Base-by-base conservation (phyloP, 2,888 invertebrate species). In the Hyposoter didymator region DNA sequence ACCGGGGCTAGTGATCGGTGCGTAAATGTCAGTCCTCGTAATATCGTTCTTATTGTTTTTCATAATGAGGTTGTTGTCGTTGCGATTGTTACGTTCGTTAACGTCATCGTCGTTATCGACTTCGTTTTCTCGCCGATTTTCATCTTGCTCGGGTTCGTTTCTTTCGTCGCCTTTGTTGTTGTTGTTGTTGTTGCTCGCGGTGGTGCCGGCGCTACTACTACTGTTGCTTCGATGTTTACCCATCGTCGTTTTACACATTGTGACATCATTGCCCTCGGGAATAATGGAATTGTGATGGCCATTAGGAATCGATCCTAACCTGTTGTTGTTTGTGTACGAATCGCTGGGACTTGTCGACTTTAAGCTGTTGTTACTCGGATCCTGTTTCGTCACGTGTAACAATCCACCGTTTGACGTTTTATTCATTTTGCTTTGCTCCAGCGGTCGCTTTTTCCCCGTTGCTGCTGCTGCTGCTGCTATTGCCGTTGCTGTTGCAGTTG, bases 1-100 rank as follows among this genome's bases (percentile, higher is more conserved):
- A 64, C 96, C 96, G 4, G 96, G 96, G 90, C 97, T 96, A 8
- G 96, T 95, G 5, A 95, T 89, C n/a, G 94, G 93, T 80, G 91
- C 91, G 85, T 92, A 93, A 22, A 93, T 87, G 10, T 93, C 92
- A 7, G 45, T 79, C 80, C 84, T 80, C 32, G 67, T 84, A 1
- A 73, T 19, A 10, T 78, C 73, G 22, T 78, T 83, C 17, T 80
- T 81, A 14, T 75, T 80, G 39, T 73, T 74, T 12, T 67, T 86
- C 1, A 74, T 69, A 3, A 59, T 17, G 7, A 55, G 19, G 2
- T 72, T 47, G 6, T 22, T 45, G 49, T 73, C 64, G 35, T 79
- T 49, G 19, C 62, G 52, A 17, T 64, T 52, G 39, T 69, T 67
- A 2, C 70, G 72, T 22, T 79, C 73, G n/a, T 64, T n/a, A 2